phyloP scores from a whole-genome alignment of 2,797 vertebrate species.

The Rhyacichthys aspro region DNA sequence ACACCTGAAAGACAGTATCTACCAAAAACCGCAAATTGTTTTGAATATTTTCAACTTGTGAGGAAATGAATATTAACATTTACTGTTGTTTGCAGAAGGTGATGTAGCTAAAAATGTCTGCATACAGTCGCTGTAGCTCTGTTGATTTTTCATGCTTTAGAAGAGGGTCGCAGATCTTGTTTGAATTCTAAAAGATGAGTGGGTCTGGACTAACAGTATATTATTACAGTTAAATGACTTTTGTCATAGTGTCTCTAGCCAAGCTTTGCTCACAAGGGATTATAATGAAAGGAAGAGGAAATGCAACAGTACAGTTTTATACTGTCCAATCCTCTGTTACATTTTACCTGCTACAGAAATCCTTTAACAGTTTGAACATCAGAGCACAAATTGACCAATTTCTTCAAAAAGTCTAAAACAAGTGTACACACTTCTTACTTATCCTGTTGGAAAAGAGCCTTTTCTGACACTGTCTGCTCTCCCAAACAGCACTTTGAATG shows the following conservation, averaged over 20 bases:
- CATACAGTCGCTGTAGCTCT: neutral
- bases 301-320: neutral
- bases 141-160: neutral
- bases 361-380: neutral
- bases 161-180: too few relatives aligned
- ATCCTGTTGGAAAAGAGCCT: slow-evolving; percentile 15
- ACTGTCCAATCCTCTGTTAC: neutral
- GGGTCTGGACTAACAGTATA: too few relatives aligned
- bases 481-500: slow-evolving; percentile 55
- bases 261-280: too few relatives aligned
- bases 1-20: slow-evolving; percentile 7
- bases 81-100: neutral
- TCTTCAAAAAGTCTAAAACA: neutral
- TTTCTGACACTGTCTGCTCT: slow-evolving; percentile 36
- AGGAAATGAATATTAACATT: neutral
- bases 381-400: slow-evolving; percentile 8
- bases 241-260: too few relatives aligned
- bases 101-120: neutral
- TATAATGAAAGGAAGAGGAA: too few relatives aligned
- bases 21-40: slow-evolving; percentile 2
- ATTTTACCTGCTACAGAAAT: neutral
- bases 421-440: slow-evolving; percentile 1
- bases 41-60: neutral
- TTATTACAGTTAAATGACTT: too few relatives aligned
- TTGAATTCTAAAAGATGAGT: too few relatives aligned